phyloP scores from a whole-genome alignment of 2,113 vertebrate species.

The Xyrauchen texanus region DNA sequence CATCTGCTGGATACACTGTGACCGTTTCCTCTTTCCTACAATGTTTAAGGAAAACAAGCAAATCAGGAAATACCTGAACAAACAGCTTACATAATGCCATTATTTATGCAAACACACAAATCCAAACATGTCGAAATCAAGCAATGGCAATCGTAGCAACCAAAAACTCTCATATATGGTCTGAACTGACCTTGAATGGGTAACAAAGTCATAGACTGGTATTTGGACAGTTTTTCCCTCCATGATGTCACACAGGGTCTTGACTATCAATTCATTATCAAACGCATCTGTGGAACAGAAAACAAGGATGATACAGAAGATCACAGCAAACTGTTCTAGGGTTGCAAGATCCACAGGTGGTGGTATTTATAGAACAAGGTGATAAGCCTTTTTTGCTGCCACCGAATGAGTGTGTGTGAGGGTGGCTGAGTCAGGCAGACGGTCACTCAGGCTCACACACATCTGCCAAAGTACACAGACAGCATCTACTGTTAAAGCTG shows the following conservation, averaged over 20 bases:
- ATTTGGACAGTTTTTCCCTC: conserved; percentile 91
- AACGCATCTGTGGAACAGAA: conserved; percentile 82
- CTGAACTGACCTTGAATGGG: conserved; percentile 84
- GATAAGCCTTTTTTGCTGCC: no score
- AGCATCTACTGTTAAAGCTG: neutral
- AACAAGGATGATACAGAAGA: conserved; percentile 22
- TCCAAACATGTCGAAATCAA: no score
- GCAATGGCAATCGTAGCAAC: neutral
- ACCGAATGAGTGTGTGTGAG: neutral
- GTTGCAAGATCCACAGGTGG: no score
- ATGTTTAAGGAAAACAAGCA: neutral
- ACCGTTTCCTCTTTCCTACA: conserved; percentile 87
- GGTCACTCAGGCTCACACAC: neutral
- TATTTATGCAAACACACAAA: no score
- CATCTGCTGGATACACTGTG: conserved; percentile 87
- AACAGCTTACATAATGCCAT: neutral
- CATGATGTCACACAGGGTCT: conserved; percentile 85
- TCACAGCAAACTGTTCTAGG: neutral
- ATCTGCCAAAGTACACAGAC: conserved; percentile 32
- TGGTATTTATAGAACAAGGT: no score
- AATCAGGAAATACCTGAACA: neutral
- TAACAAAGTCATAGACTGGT: conserved; percentile 92
- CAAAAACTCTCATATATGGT: neutral
- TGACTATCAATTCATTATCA: conserved; percentile 89
- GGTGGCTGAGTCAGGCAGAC: neutral